Percentiles rank a stretch among this genome's conserved stretches.
These are phyloP conservation scores for Leucoraja ocellata DNA, from an alignment of 2,797 vertebrate species.

Conservation along the genomic window DNA sequence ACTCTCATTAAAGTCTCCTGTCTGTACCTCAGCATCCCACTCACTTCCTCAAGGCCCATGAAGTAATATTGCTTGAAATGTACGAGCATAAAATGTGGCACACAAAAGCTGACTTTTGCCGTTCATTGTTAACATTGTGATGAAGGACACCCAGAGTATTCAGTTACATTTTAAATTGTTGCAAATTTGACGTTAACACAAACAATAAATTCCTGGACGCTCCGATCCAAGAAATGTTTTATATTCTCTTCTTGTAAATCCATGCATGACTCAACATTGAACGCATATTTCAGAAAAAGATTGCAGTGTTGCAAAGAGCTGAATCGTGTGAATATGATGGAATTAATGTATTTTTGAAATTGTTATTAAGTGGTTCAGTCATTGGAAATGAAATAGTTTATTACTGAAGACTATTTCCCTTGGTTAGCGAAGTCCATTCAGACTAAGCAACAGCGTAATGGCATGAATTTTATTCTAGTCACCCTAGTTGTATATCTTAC, in stretches of 20 bases:
- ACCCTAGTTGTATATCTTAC: not conserved
- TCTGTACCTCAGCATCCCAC: not conserved
- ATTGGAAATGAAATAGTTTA: not conserved
- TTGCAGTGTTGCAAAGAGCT: conserved; percentile 5
- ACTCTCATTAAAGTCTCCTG: not conserved
- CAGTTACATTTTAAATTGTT: not conserved
- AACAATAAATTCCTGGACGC: not conserved
- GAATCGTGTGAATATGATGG: not conserved
- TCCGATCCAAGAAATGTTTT: conserved; percentile 3
- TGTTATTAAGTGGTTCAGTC: conserved; percentile 12
- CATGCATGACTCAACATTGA: not conserved
- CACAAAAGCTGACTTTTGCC: not conserved
- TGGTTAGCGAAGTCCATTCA: not conserved
- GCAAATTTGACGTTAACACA: not conserved
- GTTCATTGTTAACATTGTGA: not conserved
- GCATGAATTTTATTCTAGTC: not conserved
- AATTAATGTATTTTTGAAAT: conserved; percentile 18
- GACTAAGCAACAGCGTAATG: not conserved
- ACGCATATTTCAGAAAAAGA: conserved; percentile 2
- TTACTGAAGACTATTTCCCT: not conserved
- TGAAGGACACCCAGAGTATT: not conserved
- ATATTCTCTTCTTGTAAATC: not conserved
- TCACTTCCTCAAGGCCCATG: not conserved
- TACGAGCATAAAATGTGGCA: not conserved
- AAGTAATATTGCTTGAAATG: not conserved